These are phyloP conservation scores for Callyntrura guangdongensis DNA, from an alignment of 2,888 invertebrate species.

Conservation along the genomic window DNA sequence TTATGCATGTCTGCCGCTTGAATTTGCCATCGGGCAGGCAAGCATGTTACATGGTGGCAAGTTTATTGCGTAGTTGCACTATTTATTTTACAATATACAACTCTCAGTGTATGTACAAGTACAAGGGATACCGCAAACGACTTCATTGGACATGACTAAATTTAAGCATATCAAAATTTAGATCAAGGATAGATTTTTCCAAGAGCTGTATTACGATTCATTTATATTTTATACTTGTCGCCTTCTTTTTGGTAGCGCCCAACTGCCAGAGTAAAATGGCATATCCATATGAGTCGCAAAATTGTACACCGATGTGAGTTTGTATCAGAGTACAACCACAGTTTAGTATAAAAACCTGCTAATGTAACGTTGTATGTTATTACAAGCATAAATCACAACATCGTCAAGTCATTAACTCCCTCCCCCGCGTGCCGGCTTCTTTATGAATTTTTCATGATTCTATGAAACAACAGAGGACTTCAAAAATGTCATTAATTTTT, in stretches of 20 bases:
- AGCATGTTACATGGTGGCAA: background rate
- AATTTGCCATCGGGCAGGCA: slow-evolving; percentile 30
- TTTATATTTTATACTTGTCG: background rate
- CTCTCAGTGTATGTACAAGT: too few relatives aligned
- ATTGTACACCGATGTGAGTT: background rate
- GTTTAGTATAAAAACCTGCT: background rate
- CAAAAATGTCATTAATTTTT: slow-evolving; percentile 53
- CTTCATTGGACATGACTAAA: background rate
- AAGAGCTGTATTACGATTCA: background rate
- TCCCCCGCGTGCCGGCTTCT: slow-evolving; percentile 9
- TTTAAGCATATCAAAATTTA: slow-evolving; percentile 17
- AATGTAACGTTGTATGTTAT: background rate
- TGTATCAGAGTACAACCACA: background rate
- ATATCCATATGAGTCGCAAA: background rate
- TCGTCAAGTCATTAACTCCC: slow-evolving; percentile 49
- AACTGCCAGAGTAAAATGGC: background rate
- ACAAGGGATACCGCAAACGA: background rate
- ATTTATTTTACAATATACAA: too few relatives aligned
- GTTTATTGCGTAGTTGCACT: slow-evolving; percentile 30
- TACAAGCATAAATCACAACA: background rate
- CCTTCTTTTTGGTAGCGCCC: background rate
- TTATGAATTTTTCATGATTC: slow-evolving; percentile 62
- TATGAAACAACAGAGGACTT: background rate
- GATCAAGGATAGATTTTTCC: slow-evolving; percentile 47
- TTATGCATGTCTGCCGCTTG: slow-evolving; percentile 28